Base-by-base conservation (phyloP, 2,113 vertebrate genomes). In the Cynoglossus semilaevis region DNA sequence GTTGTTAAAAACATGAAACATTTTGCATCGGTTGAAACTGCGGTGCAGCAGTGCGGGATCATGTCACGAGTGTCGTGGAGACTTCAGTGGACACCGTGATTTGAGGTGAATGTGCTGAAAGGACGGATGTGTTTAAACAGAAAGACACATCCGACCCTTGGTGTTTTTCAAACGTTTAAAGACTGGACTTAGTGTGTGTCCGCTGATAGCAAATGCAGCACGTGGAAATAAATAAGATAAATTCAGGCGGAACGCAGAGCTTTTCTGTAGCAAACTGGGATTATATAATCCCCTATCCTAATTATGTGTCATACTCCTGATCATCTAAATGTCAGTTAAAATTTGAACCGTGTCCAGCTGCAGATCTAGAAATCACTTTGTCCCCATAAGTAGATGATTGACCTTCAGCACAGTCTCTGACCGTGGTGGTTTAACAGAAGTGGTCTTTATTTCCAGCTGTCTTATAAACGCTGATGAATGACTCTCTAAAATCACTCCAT, bases 361-460 rank as follows among this genome's bases (percentile, higher is more conserved):
- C 70, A 67, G 63, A 84, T 83, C 51, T 72, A 81, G 55, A 71
- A 80, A 83, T 82, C 80, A 82, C 70, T 80, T 75, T 72, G 77
- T 79, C 62, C 73, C 63, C 10, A 12, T 75, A 76, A 85, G 78
- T 83, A 87, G 81, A 78, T 81, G 75, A 85, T 85, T 85, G 83
- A 89, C 84, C 84, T 87, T 82, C 81, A 86, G 69, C 57, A 74
- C 79, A 88, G 83, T 87, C 83, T 88, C 82, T 85, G 76, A 63
- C 74, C 44, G 55, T 55, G 79, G 60, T 54, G 78, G 73, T 87
- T 85, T 81, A 82, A 78, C 74, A 86, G 63, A 85, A 87, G 83
- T 86, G 86, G 81, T 80, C 82, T 87, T 87, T 85, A 87, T 82
- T 82, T 85, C 66, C 79, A 81, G 74, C 79, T 86, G 82, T 87